Evolutionary conservation across 2,888 invertebrate species (phyloP).

Genomic region (Cephus sareptanus): DNA sequence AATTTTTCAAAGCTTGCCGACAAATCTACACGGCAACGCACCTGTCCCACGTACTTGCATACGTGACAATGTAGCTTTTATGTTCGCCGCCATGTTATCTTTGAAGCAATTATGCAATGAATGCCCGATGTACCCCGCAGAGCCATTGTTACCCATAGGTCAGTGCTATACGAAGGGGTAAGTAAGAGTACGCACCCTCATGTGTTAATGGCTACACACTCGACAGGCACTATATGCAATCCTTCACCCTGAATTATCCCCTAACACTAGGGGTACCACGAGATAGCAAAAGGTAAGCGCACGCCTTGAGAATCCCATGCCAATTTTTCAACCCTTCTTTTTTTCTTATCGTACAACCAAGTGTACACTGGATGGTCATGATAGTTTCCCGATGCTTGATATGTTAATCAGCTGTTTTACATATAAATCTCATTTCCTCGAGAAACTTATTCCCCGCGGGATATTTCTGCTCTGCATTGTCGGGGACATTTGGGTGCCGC

Average conservation of each 20-base stretch:
- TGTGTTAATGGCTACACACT: not conserved
- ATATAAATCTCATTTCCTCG: not conserved
- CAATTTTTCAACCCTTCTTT: not conserved
- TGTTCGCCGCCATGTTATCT: not conserved
- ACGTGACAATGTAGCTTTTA: not conserved
- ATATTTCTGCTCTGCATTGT: not conserved
- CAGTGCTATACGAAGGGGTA: not conserved
- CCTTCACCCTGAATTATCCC: not conserved
- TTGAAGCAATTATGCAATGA: not conserved
- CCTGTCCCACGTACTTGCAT: not conserved
- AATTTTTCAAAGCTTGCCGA: conserved; percentile 32
- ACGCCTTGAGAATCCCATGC: not conserved
- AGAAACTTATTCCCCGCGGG: not conserved
- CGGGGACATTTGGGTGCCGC: not conserved
- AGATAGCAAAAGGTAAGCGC: not conserved
- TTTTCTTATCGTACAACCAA: not conserved
- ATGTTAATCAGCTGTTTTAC: not conserved
- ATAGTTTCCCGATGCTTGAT: not conserved
- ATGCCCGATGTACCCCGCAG: not conserved
- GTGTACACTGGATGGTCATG: not conserved
- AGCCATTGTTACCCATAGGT: not conserved
- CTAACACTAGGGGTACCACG: not conserved
- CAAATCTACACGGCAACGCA: not conserved
- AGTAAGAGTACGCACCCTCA: not conserved
- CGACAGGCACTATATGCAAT: not conserved